phyloP scores from a whole-genome alignment of 2,797 vertebrate genomes.

The Hoplostethus atlanticus region DNA sequence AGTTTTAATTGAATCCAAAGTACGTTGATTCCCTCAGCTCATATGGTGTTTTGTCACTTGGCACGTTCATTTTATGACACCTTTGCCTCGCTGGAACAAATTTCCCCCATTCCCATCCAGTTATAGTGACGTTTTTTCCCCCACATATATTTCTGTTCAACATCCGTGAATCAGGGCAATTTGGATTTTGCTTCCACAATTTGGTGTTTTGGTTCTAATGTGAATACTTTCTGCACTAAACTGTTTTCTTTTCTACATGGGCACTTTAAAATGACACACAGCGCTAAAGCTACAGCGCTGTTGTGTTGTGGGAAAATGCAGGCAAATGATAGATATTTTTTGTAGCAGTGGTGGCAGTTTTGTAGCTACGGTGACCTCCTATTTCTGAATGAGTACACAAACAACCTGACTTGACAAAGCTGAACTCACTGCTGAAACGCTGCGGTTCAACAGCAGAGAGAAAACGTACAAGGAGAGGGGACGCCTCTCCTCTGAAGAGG shows the following conservation, averaged over 20 bases:
- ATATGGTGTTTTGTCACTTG: conserved; percentile 11
- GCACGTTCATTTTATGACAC: conserved; percentile 5
- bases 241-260: too few relatives aligned
- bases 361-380: not conserved
- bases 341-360: not conserved
- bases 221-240: too few relatives aligned
- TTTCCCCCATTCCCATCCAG: too few relatives aligned
- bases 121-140: too few relatives aligned
- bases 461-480: conserved; percentile 26
- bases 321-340: too few relatives aligned
- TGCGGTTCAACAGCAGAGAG: not conserved
- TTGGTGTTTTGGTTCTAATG: too few relatives aligned
- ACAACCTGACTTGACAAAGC: conserved; percentile 12
- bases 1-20: conserved; percentile 21
- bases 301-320: too few relatives aligned
- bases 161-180: not conserved
- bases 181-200: conserved; percentile 6
- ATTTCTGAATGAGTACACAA: not conserved
- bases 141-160: too few relatives aligned
- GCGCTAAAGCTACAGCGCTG: too few relatives aligned
- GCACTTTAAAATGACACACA: too few relatives aligned
- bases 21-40: conserved; percentile 14
- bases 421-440: not conserved
- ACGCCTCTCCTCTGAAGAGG: conserved; percentile 37
- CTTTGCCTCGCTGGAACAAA: too few relatives aligned